Percentiles rank a stretch among this genome's conserved stretches.
Conservation (phyloP, 2,113 vertebrate species). For the Pycnonotus jocosus region DNA sequence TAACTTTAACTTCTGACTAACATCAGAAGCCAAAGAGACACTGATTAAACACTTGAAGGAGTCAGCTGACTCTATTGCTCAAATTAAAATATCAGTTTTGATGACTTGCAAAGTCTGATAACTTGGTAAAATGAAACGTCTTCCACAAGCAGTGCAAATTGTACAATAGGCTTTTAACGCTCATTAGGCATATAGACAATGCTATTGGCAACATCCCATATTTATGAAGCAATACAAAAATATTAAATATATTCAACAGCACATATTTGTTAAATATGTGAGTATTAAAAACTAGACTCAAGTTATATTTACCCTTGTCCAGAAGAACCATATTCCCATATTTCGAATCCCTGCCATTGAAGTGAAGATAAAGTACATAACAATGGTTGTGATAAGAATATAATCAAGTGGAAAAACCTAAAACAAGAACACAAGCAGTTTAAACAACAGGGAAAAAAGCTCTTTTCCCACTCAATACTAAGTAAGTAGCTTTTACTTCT, state of each 20-base stretch:
- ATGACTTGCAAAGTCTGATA: neutral
- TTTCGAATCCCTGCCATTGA: conserved; percentile 98
- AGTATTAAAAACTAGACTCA: neutral
- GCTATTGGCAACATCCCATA: neutral
- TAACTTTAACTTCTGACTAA: too few relatives aligned
- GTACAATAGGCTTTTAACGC: neutral
- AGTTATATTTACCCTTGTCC: conserved; percentile 84
- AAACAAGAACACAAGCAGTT: neutral
- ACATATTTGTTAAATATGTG: neutral
- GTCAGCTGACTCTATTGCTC: neutral
- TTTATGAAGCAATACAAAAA: neutral
- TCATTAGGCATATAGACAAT: neutral
- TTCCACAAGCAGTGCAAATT: neutral
- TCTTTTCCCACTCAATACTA: neutral
- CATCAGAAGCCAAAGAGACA: neutral
- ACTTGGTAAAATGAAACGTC: neutral
- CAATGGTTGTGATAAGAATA: conserved; percentile 93
- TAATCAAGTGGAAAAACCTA: conserved; percentile 98
- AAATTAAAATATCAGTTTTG: neutral
- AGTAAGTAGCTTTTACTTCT: neutral
- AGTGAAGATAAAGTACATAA: conserved; percentile 96
- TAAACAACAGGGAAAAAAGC: neutral
- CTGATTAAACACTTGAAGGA: neutral
- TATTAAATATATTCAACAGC: neutral
- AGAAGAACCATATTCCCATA: conserved; percentile 99